phyloP scores from a whole-genome alignment of 1,140 invertebrate species.

The Euborellia annulipes region DNA sequence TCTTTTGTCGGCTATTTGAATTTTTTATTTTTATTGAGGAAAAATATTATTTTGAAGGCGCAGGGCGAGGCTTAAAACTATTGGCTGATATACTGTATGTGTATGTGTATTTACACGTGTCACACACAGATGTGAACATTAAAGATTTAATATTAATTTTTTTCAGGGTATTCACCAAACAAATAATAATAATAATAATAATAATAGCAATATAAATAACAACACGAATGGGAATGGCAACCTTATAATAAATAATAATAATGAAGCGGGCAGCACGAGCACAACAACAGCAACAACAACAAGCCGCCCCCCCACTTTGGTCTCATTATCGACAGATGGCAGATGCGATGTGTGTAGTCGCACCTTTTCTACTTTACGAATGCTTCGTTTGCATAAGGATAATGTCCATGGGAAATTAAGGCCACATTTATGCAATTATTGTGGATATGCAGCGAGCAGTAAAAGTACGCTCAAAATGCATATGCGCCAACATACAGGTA shows the following conservation, averaged over 20 bases:
- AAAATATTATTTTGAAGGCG: too few relatives aligned
- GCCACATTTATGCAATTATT: constrained; percentile 52
- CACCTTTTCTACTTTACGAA: constrained; percentile 37
- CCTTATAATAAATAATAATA: not conserved
- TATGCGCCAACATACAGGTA: constrained; percentile 52
- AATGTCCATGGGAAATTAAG: constrained; percentile 50
- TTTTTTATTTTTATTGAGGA: too few relatives aligned
- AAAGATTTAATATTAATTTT: too few relatives aligned
- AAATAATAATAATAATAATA: not conserved
- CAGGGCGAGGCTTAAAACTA: too few relatives aligned
- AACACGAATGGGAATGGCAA: not conserved
- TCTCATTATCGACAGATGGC: constrained; percentile 13
- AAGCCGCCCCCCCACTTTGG: not conserved
- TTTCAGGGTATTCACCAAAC: too few relatives aligned
- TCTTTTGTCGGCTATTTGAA: too few relatives aligned
- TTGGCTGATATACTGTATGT: too few relatives aligned
- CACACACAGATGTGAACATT: too few relatives aligned
- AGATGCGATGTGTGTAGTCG: constrained; percentile 43
- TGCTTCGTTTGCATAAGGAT: constrained; percentile 42
- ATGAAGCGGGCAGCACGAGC: not conserved
- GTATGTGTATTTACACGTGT: too few relatives aligned
- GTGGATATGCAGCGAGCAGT: constrained; percentile 46
- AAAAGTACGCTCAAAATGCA: constrained; percentile 51
- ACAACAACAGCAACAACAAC: not conserved
- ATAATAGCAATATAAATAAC: not conserved